These are phyloP conservation scores for Manduca sexta DNA, from an alignment of 1,140 invertebrate genomes.

Conservation along the genomic window DNA sequence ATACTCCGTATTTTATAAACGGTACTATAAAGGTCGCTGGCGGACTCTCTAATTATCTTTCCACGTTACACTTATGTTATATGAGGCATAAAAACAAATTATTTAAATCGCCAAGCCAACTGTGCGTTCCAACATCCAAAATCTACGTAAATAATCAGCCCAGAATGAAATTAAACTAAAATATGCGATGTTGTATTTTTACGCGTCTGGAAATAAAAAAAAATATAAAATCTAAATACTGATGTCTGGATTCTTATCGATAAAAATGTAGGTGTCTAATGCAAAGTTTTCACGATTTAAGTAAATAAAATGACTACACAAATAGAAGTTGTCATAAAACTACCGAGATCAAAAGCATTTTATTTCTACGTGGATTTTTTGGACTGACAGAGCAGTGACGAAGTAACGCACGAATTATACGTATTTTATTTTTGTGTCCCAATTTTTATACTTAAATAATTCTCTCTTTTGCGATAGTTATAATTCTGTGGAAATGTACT, in stretches of 20 bases:
- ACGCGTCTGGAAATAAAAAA: neutral
- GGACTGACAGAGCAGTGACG: constrained; percentile 4
- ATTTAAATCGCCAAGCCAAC: constrained; percentile 11
- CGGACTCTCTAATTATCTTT: constrained; percentile 22
- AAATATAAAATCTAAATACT: constrained; percentile 6
- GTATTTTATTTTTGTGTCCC: neutral
- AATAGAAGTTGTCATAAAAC: constrained; percentile 12
- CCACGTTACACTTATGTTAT: constrained; percentile 25
- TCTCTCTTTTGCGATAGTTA: neutral
- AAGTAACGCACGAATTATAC: neutral
- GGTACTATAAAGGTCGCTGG: constrained; percentile 8
- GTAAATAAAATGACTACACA: constrained; percentile 2
- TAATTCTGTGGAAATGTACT: neutral
- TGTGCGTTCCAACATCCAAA: constrained; percentile 1
- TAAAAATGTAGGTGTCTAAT: constrained; percentile 6
- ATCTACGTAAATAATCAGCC: neutral
- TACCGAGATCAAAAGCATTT: constrained; percentile 13
- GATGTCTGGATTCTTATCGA: constrained; percentile 5
- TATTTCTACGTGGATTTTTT: constrained; percentile 8
- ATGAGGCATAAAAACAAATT: constrained; percentile 23
- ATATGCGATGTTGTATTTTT: neutral
- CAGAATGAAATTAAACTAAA: neutral
- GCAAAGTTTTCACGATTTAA: constrained; percentile 1
- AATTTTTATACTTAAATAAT: too few species aligned
- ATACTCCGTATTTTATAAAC: neutral